These are phyloP conservation scores for Stratiolaelaps scimitus DNA, from an alignment of 1,140 invertebrate genomes.

Conservation along the genomic window DNA sequence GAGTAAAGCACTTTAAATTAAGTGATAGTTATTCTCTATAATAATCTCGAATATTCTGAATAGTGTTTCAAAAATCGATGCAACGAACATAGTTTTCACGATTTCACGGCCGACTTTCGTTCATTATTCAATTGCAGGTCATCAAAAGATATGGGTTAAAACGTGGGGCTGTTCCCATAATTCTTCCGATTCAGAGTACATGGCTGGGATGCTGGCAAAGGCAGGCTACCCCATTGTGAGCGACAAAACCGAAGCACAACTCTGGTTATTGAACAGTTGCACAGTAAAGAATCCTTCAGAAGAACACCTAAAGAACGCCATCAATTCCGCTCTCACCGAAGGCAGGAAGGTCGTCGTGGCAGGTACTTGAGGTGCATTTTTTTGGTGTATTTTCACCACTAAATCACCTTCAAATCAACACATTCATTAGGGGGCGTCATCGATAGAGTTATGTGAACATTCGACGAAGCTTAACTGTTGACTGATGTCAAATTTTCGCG, in stretches of 20 bases:
- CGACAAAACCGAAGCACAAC: conserved; percentile 57
- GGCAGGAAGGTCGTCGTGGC: conserved; percentile 81
- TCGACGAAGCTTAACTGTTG: too few species aligned
- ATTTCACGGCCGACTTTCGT: too few species aligned
- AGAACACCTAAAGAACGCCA: conserved; percentile 89
- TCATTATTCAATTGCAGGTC: conserved; percentile 55
- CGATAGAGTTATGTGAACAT: too few species aligned
- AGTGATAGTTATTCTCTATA: too few species aligned
- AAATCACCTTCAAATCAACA: not conserved
- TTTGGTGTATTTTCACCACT: not conserved
- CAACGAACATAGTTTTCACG: too few species aligned
- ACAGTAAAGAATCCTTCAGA: conserved; percentile 95
- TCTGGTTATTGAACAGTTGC: conserved; percentile 93
- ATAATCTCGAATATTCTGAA: too few species aligned
- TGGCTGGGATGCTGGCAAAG: conserved; percentile 78
- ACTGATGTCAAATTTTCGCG: too few species aligned
- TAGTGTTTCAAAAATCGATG: too few species aligned
- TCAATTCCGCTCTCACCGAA: conserved; percentile 57
- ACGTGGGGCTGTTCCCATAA: conserved; percentile 98
- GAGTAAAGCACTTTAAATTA: too few species aligned
- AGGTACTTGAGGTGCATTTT: not conserved
- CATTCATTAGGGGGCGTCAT: too few species aligned
- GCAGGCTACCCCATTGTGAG: conserved; percentile 71
- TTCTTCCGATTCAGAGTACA: conserved; percentile 83
- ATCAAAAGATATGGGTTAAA: conserved; percentile 78